Percentiles rank a stretch among this genome's conserved stretches.
Conservation (phyloP, 2,113 vertebrate species). For the Parotia lawesii region DNA sequence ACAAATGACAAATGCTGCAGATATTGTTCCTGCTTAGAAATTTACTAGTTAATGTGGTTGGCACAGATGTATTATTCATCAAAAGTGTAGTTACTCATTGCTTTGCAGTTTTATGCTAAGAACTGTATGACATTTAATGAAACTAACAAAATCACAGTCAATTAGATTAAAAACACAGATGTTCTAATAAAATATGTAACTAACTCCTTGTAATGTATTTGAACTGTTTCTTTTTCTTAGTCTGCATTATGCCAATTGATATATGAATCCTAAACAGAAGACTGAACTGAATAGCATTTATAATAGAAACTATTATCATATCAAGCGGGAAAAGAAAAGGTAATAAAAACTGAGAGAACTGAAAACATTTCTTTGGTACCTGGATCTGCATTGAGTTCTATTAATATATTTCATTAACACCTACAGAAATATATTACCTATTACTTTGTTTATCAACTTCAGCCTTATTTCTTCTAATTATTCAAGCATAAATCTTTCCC, state of each 20-base stretch:
- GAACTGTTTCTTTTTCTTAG: slow-evolving; percentile 42
- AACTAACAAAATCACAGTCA: slow-evolving; percentile 63
- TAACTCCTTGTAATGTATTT: slow-evolving; percentile 50
- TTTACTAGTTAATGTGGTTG: slow-evolving; percentile 63
- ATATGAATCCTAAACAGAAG: slow-evolving; percentile 30
- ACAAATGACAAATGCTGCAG: slow-evolving; percentile 62
- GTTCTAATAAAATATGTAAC: slow-evolving; percentile 59
- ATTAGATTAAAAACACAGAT: slow-evolving; percentile 58
- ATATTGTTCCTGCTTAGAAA: slow-evolving; percentile 56
- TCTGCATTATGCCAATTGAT: slow-evolving; percentile 41
- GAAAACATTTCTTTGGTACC: slow-evolving; percentile 10
- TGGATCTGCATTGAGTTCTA: neutral
- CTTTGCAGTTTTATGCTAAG: slow-evolving; percentile 65
- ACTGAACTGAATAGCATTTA: slow-evolving; percentile 32
- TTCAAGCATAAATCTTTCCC: slow-evolving; percentile 27
- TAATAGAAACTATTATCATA: slow-evolving; percentile 1
- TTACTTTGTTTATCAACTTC: slow-evolving; percentile 42
- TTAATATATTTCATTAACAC: neutral
- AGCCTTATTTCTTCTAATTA: slow-evolving; percentile 50
- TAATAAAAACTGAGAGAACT: neutral
- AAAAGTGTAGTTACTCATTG: slow-evolving; percentile 67
- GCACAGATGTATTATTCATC: slow-evolving; percentile 63
- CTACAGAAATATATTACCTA: slow-evolving; percentile 28
- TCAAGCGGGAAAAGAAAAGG: neutral
- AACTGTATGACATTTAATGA: slow-evolving; percentile 62